Base-by-base conservation (phyloP, 1,140 invertebrate genomes). In the Danaus melanippus region DNA sequence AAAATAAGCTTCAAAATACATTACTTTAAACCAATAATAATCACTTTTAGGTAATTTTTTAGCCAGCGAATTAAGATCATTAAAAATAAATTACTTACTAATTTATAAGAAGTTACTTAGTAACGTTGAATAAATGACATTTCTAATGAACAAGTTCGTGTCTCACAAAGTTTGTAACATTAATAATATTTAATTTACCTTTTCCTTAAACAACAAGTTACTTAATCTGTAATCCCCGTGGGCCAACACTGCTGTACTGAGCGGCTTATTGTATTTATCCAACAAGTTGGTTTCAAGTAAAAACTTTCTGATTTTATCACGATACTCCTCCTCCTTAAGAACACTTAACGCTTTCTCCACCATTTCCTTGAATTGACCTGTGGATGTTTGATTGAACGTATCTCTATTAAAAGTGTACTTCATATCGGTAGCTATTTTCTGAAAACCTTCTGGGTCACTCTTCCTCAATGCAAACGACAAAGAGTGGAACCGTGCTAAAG, bases 141-240 rank as follows among this genome's bases (percentile, higher is more conserved):
- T 43, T 43, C 12, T 12, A 17, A 10, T 39, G 10, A 12, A 8
- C n/a, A 17, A 12, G 7, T 39, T 11, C 9, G 21, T 8, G n/a
- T n/a, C 8, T 15, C 10, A 15, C n/a, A 15, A 15, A 9, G 45
- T 8, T 56, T 50, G 0, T 42, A 39, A 12, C n/a, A 15, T 15
- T 15, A 12, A 17, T 21, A 43, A 17, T 21, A 43, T 51, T 42
- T n/a, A 53, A 10, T 55, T 60, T 52, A 78, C 75, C 64, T 62
- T 39, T 21, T 41, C 42, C 42, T 53, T 67, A 11, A 70, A 69
- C 45, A 82, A 11, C 12, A 82, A 46, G 46, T 82, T 82, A 42
- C 74, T 78, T 12, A 69, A 45, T 53, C 70, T 70, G 54, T 60
- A 82, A 49, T 79, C 79, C 0, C 74, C 74, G 39, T 82, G 79